phyloP scores from a whole-genome alignment of 23 tunicate species.

The Botrylloides violaceus region DNA sequence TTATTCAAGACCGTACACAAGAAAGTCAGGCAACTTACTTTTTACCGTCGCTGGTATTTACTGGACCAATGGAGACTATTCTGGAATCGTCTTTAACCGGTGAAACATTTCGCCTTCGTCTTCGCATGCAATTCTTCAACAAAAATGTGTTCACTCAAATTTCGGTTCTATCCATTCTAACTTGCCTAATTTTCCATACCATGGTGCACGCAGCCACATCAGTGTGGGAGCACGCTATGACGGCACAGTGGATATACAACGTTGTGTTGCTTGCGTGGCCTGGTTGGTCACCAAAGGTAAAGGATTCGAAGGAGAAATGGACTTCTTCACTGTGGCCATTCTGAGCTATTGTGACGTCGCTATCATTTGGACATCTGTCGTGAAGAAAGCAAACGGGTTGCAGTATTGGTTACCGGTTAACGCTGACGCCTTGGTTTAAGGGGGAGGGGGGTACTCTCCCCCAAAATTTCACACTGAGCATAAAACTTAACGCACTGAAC shows the following conservation, averaged over 20 bases:
- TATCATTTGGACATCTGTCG: not conserved
- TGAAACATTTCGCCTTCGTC: not conserved
- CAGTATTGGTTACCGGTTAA: too few relatives aligned
- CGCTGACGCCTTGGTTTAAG: too few relatives aligned
- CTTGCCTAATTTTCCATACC: not conserved
- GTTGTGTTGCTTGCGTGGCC: not conserved
- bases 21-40: too few relatives aligned
- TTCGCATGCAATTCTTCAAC: not conserved
- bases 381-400: too few relatives aligned
- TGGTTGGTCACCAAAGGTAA: not conserved
- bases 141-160: not conserved
- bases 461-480: too few relatives aligned
- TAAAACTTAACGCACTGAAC: too few relatives aligned
- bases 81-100: not conserved
- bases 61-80: not conserved
- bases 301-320: not conserved
- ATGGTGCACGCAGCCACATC: slow-evolving; percentile 2
- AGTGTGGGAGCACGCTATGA: not conserved
- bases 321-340: slow-evolving; percentile 2
- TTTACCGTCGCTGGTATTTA: not conserved
- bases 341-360: not conserved
- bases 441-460: too few relatives aligned
- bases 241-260: not conserved
- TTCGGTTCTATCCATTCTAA: not conserved
- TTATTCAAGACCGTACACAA: too few relatives aligned